phyloP scores from a whole-genome alignment of 2,113 vertebrate genomes.

The Motacilla tschutschensis region DNA sequence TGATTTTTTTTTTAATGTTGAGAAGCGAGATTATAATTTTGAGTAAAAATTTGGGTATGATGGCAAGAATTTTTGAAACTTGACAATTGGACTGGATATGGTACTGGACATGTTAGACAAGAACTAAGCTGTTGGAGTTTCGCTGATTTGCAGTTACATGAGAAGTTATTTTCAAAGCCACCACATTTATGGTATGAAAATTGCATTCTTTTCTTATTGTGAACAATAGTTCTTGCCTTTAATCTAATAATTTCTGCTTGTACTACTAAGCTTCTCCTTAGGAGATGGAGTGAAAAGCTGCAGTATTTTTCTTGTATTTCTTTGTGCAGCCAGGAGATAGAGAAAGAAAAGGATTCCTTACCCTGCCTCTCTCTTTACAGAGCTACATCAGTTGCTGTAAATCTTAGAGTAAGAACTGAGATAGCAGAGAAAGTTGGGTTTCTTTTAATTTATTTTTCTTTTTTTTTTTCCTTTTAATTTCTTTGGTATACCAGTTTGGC shows the following conservation, averaged over 20 bases:
- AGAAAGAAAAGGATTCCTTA: neutral
- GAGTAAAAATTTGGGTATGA: neutral
- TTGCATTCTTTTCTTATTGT: accelerated
- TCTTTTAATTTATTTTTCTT: accelerated
- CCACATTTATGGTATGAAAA: neutral
- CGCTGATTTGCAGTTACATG: neutral
- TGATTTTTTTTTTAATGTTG: neutral
- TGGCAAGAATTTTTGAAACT: neutral
- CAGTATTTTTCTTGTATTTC: neutral
- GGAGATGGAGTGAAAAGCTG: neutral
- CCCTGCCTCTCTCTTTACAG: neutral
- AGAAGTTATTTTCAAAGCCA: neutral
- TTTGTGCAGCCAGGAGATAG: neutral
- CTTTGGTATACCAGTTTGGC: neutral
- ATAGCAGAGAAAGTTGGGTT: neutral
- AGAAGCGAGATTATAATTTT: neutral
- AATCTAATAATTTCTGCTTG: accelerated
- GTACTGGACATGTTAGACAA: neutral
- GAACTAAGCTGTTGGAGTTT: neutral
- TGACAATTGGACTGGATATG: neutral
- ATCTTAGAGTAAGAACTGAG: neutral
- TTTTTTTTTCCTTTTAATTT: accelerated
- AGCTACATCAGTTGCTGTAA: neutral
- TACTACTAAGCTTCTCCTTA: neutral
- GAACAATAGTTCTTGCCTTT: neutral